Conservation (phyloP, 1,140 invertebrate genomes). For the Eciton burchellii region DNA sequence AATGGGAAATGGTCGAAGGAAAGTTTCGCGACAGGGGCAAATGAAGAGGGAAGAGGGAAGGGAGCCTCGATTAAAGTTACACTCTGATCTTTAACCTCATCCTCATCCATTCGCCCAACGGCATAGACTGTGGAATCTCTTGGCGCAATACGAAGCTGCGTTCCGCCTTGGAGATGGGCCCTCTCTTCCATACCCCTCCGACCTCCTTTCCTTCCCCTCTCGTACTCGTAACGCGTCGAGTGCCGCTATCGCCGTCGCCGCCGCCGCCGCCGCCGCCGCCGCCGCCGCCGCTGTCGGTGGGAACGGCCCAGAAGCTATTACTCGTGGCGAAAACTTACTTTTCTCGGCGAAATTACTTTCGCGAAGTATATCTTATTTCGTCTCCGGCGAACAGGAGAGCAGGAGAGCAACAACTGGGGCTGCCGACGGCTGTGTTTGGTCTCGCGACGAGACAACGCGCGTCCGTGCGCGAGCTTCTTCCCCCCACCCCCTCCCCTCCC, state of each 20-base stretch:
- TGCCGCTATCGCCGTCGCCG: too few relatives aligned
- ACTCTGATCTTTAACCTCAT: constrained; percentile 67
- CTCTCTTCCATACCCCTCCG: neutral
- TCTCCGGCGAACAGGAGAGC: constrained; percentile 40
- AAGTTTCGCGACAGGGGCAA: neutral
- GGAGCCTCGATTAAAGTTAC: constrained; percentile 70
- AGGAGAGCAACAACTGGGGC: too few relatives aligned
- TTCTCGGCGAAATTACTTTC: constrained; percentile 75
- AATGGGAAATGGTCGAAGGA: constrained; percentile 4
- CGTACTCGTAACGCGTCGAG: constrained; percentile 61
- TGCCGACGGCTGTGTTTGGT: constrained; percentile 14
- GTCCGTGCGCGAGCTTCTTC: too few relatives aligned
- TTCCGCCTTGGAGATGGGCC: constrained; percentile 39
- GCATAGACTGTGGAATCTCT: constrained; percentile 63
- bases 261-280: too few relatives aligned
- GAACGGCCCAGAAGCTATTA: constrained; percentile 73
- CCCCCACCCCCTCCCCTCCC: too few relatives aligned
- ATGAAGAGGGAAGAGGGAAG: neutral
- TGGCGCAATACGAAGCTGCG: constrained; percentile 56
- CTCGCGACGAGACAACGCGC: neutral
- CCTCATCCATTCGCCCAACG: constrained; percentile 29
- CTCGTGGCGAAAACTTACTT: constrained; percentile 76
- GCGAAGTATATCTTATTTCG: constrained; percentile 78
- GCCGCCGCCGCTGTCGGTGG: constrained; percentile 45
- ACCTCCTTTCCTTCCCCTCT: neutral